Conservation (phyloP, 2,888 invertebrate genomes). For the Harpalus rubripes region DNA sequence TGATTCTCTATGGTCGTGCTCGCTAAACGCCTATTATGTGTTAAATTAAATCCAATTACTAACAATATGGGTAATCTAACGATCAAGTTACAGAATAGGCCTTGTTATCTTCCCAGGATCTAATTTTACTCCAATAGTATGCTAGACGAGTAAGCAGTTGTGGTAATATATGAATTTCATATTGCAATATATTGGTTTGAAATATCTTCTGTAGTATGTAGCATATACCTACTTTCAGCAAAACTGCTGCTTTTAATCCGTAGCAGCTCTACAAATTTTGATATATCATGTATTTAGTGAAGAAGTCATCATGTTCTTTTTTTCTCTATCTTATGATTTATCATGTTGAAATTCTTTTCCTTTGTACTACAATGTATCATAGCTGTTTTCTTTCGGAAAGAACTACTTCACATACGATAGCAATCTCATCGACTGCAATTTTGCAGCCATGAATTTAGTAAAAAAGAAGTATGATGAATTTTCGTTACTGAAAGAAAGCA, state of each 20-base stretch:
- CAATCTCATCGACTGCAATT: too few relatives aligned
- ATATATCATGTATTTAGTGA: neutral
- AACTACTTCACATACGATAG: too few relatives aligned
- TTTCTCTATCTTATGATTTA: neutral
- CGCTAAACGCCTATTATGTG: too few relatives aligned
- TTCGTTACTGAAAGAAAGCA: too few relatives aligned
- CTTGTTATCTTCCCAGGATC: neutral
- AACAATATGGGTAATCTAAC: neutral
- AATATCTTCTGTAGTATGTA: neutral
- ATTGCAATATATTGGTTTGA: too few relatives aligned
- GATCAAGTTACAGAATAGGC: conserved; percentile 2
- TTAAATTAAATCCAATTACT: too few relatives aligned
- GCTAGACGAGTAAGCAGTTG: neutral
- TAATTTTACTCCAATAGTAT: neutral
- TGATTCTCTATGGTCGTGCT: too few relatives aligned
- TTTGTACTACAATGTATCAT: neutral
- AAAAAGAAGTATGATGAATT: too few relatives aligned
- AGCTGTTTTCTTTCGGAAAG: too few relatives aligned
- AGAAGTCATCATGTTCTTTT: neutral
- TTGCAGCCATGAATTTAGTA: too few relatives aligned
- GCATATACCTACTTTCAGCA: neutral
- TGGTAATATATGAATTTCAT: neutral
- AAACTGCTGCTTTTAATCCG: neutral
- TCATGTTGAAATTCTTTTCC: neutral
- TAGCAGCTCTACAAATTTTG: neutral